Evolutionary conservation across 1,140 invertebrate genomes (phyloP).

Genomic region (Drosophila leontia): DNA sequence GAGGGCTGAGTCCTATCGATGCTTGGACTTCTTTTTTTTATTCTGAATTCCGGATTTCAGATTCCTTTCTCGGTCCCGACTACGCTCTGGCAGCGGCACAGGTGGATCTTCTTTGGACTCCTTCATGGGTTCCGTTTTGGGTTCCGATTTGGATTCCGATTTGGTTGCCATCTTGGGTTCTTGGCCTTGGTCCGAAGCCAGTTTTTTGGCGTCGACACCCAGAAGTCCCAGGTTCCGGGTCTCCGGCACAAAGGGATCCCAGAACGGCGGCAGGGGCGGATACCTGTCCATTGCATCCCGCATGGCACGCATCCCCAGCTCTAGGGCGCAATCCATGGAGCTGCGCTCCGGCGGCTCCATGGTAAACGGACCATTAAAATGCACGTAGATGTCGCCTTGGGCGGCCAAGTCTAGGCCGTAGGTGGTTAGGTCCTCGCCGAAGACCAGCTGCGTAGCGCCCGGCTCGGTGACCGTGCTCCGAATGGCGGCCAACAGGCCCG

Average conservation of each 20-base stretch:
- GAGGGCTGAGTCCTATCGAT: background rate
- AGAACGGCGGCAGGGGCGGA: conserved; percentile 38
- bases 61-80: background rate
- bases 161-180: too few species aligned
- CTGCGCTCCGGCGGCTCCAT: conserved; percentile 46
- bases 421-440: conserved; percentile 64
- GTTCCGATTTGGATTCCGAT: background rate
- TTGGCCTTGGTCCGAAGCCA: background rate
- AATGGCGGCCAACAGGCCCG: conserved; percentile 34
- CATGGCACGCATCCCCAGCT: conserved; percentile 70
- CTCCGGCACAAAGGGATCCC: conserved; percentile 63
- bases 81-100: background rate
- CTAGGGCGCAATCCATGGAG: conserved; percentile 53
- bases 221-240: conserved; percentile 50
- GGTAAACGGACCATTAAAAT: conserved; percentile 71
- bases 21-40: conserved; percentile 1
- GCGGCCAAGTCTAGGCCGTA: conserved; percentile 62
- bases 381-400: conserved; percentile 68
- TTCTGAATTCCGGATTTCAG: too few species aligned
- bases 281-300: conserved; percentile 53
- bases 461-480: conserved; percentile 16
- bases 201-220: background rate
- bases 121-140: background rate
- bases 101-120: background rate
- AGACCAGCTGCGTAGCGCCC: conserved; percentile 36